Base-by-base conservation (phyloP, 2,888 invertebrate species). In the Sinodicranocentrus sp. region DNA sequence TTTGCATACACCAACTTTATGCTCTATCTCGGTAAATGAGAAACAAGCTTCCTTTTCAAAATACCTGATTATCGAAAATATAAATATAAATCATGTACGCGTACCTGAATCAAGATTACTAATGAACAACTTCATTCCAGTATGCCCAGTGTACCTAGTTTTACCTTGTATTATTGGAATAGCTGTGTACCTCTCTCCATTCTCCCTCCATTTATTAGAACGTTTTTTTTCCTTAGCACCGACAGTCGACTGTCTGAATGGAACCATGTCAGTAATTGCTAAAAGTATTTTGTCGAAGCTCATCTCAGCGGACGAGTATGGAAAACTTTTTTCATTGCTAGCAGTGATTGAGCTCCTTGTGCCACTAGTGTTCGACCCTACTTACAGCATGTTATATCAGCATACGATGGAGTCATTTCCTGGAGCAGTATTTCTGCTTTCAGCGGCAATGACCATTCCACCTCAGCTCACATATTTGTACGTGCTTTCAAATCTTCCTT, bases 11-110 rank as follows among this genome's bases (percentile, higher is more conserved):
- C 94, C 72, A 94, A 94, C 13, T 94, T 95, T 93, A 94, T 95
- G 88, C 94, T 96, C 90, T 96, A 96, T 90, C 92, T 96, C 89
- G 95, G 95, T 95, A 90, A n/a, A n/a, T n/a, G n/a, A n/a, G n/a
- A n/a, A n/a, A n/a, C n/a, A n/a, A n/a, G n/a, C n/a, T n/a, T n/a
- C n/a, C n/a, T n/a, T n/a, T n/a, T n/a, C n/a, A n/a, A n/a, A n/a
- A n/a, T n/a, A n/a, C n/a, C n/a, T n/a, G n/a, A n/a, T n/a, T n/a
- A n/a, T n/a, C n/a, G n/a, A n/a, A n/a, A n/a, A n/a, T n/a, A n/a
- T n/a, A n/a, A n/a, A n/a, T n/a, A n/a, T n/a, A n/a, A n/a, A n/a
- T n/a, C n/a, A n/a, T n/a, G n/a, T n/a, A n/a, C n/a, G n/a, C n/a
- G n/a, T n/a, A n/a, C n/a, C n/a, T n/a, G n/a, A n/a, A n/a, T n/a